phyloP scores from a whole-genome alignment of 2,888 invertebrate genomes.

The Dorcus hopei region DNA sequence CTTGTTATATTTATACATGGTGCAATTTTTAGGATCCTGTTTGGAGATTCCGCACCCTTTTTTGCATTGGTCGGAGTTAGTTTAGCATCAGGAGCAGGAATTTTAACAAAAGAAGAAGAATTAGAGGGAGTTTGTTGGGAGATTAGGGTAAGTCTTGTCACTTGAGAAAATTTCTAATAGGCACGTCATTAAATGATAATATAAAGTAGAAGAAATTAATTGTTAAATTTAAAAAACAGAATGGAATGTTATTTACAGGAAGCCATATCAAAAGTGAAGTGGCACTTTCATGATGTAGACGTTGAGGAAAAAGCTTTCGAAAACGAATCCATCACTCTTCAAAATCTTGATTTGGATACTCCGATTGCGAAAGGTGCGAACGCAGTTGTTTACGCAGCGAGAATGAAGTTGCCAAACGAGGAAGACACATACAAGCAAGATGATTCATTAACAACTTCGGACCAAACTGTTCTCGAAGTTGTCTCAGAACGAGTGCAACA shows the following conservation, averaged over 20 bases:
- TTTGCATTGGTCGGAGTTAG: slow-evolving; percentile 73
- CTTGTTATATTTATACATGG: not conserved
- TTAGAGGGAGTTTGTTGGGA: slow-evolving; percentile 75
- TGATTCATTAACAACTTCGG: not conserved
- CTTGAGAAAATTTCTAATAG: not conserved
- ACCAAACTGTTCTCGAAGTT: no score
- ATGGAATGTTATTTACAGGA: slow-evolving; percentile 47
- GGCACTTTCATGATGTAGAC: slow-evolving; percentile 51
- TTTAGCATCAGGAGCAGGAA: slow-evolving; percentile 68
- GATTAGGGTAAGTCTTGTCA: slow-evolving; percentile 57
- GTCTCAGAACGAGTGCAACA: slow-evolving; percentile 10
- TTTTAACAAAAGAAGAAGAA: slow-evolving; percentile 73
- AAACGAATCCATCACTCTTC: slow-evolving; percentile 52
- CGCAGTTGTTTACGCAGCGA: slow-evolving; percentile 75
- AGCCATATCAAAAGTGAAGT: slow-evolving; percentile 57
- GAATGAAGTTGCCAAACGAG: slow-evolving; percentile 44
- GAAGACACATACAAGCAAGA: not conserved
- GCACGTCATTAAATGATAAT: not conserved
- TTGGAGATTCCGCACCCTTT: slow-evolving; percentile 69
- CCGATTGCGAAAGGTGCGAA: slow-evolving; percentile 78
- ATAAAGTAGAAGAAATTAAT: not conserved
- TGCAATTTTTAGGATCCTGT: slow-evolving; percentile 51
- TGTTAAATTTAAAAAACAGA: no score
- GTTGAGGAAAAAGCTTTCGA: slow-evolving; percentile 46
- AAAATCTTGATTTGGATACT: slow-evolving; percentile 64